Evolutionary conservation across 2,113 vertebrate species (phyloP).

Genomic region (Trogon melanurus): DNA sequence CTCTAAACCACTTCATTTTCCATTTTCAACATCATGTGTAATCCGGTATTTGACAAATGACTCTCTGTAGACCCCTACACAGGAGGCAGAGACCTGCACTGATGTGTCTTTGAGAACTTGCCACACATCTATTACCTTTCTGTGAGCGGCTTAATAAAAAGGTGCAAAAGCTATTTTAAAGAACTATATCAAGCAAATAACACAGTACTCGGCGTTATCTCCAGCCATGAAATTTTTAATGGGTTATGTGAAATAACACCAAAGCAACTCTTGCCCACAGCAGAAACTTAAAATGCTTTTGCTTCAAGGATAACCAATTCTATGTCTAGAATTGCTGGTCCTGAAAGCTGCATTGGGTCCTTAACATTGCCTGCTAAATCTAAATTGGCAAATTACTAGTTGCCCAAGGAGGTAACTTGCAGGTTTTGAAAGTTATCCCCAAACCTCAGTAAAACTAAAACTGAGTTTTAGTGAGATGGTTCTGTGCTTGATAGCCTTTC

Average conservation of each 20-base stretch:
- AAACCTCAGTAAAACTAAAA: not conserved
- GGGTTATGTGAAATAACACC: not conserved
- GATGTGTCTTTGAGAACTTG: not conserved
- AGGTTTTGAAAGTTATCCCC: not conserved
- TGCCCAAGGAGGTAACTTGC: not conserved
- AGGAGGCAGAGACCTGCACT: not conserved
- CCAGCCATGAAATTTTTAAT: not conserved
- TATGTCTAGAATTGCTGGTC: not conserved
- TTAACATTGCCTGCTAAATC: not conserved
- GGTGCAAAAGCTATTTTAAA: not conserved
- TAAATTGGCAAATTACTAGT: not conserved
- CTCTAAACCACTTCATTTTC: not conserved
- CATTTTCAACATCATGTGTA: not conserved
- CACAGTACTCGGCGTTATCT: not conserved
- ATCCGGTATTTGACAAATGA: not conserved
- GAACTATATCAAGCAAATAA: not conserved
- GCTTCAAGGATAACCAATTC: not conserved
- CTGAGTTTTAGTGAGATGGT: not conserved
- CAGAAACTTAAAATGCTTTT: not conserved
- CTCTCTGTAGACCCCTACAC: not conserved
- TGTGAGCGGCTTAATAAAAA: not conserved
- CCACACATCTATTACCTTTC: not conserved
- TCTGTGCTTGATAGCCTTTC: not conserved
- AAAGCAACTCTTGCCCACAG: not conserved
- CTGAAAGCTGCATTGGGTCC: not conserved